phyloP scores from a whole-genome alignment of 1,140 invertebrate genomes.

The Aplysia californica region DNA sequence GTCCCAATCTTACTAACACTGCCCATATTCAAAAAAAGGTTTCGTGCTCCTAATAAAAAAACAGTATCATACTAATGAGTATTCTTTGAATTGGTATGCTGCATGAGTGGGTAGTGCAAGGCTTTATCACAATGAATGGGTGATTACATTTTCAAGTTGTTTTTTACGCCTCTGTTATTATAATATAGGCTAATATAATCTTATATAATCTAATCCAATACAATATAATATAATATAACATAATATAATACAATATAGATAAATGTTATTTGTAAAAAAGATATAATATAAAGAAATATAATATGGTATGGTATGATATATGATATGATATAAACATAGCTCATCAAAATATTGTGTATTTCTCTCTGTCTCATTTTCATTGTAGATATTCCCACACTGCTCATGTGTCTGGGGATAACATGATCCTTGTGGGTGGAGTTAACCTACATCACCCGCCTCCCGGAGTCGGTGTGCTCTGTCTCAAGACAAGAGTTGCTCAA shows the following conservation, averaged over 20 bases:
- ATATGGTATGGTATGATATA: too few relatives aligned
- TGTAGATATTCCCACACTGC: slow-evolving; percentile 66
- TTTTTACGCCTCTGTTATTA: too few relatives aligned
- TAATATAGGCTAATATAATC: too few relatives aligned
- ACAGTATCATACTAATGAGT: too few relatives aligned
- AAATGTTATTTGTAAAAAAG: neutral
- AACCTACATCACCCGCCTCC: slow-evolving; percentile 52
- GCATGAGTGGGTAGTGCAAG: too few relatives aligned
- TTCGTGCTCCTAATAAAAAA: too few relatives aligned
- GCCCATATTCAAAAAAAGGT: too few relatives aligned
- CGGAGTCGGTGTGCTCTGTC: slow-evolving; percentile 66
- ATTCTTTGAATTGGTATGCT: too few relatives aligned
- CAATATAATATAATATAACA: neutral
- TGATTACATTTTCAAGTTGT: too few relatives aligned
- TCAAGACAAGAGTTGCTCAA: slow-evolving; percentile 44
- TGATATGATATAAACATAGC: neutral
- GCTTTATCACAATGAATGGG: too few relatives aligned
- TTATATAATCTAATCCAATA: neutral
- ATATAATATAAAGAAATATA: neutral
- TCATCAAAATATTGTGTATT: neutral
- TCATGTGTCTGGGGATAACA: slow-evolving; percentile 53
- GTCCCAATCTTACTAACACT: too few relatives aligned
- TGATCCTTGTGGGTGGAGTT: slow-evolving; percentile 69
- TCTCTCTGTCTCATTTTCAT: slow-evolving; percentile 16
- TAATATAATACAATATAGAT: neutral